Conservation (phyloP, 2,888 invertebrate species). For the Pseudococcus viburni region DNA sequence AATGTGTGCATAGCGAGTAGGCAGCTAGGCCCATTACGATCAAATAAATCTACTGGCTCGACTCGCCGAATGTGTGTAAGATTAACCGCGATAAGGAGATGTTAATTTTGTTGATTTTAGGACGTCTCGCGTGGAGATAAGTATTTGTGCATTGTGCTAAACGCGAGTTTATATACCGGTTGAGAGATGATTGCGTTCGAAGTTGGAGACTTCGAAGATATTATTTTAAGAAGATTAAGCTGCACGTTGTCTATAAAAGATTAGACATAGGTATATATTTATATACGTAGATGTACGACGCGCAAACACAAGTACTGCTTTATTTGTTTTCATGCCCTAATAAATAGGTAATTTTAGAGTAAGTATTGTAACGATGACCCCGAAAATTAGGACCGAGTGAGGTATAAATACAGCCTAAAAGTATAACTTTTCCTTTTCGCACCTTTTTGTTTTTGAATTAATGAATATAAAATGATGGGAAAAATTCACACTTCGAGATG, state of each 20-base stretch:
- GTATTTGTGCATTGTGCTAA: not conserved
- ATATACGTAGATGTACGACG: not conserved
- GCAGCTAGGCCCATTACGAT: not conserved
- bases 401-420: not conserved
- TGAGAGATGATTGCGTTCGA: not conserved
- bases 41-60: not conserved
- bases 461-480: slow-evolving; percentile 20
- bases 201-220: not conserved
- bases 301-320: not conserved
- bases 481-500: slow-evolving; percentile 7
- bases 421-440: slow-evolving; percentile 35
- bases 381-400: not conserved
- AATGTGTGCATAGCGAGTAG: not conserved
- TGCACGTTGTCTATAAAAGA: not conserved
- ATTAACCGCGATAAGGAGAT: not conserved
- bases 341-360: slow-evolving; percentile 21
- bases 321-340: slow-evolving; percentile 27
- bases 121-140: not conserved
- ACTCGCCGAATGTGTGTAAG: not conserved
- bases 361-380: not conserved
- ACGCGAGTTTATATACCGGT: not conserved
- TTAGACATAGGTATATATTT: not conserved
- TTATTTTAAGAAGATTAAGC: slow-evolving; percentile 6
- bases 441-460: slow-evolving; percentile 1
- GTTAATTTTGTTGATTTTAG: slow-evolving; percentile 30